Evolutionary conservation across 64 coral and sea anemone genomes (phyloP).

Genomic region (Hydrozoanthus tunicans): DNA sequence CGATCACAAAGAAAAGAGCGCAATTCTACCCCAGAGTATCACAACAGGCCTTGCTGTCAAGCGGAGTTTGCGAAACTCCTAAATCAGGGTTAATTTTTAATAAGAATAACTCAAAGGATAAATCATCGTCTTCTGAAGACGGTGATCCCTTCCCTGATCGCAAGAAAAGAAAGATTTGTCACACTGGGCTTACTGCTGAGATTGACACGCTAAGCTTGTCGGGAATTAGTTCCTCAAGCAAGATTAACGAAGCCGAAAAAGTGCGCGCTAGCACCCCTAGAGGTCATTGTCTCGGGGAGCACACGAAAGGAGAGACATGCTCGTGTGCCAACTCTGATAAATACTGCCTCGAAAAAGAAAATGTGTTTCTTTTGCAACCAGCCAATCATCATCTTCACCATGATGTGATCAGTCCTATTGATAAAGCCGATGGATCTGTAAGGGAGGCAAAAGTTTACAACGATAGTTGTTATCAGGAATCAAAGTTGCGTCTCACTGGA

Average conservation of each 20-base stretch:
- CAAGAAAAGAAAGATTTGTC: slow-evolving; percentile 52
- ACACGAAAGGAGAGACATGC: neutral
- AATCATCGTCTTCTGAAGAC: slow-evolving; percentile 71
- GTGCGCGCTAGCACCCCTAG: slow-evolving; percentile 39
- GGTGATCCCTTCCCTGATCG: slow-evolving; percentile 36
- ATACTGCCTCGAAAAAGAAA: neutral
- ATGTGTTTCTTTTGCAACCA: neutral
- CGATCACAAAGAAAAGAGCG: slow-evolving; percentile 61
- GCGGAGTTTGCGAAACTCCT: slow-evolving; percentile 7
- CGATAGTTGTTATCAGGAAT: slow-evolving; percentile 1
- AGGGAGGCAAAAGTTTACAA: neutral
- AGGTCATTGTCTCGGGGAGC: neutral
- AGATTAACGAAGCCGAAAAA: neutral
- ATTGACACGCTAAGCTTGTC: slow-evolving; percentile 61
- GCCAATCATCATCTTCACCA: neutral
- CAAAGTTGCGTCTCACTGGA: neutral
- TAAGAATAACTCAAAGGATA: neutral
- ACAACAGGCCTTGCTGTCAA: slow-evolving; percentile 57
- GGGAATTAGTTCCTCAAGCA: neutral
- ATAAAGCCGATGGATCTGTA: slow-evolving; percentile 7
- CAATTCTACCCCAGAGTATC: slow-evolving; percentile 68
- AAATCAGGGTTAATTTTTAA: slow-evolving; percentile 19
- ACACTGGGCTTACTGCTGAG: slow-evolving; percentile 82
- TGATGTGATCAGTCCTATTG: slow-evolving; percentile 28
- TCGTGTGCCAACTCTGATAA: neutral